Conservation (phyloP, 1,140 invertebrate genomes). For the Leptoteleia sp. region DNA sequence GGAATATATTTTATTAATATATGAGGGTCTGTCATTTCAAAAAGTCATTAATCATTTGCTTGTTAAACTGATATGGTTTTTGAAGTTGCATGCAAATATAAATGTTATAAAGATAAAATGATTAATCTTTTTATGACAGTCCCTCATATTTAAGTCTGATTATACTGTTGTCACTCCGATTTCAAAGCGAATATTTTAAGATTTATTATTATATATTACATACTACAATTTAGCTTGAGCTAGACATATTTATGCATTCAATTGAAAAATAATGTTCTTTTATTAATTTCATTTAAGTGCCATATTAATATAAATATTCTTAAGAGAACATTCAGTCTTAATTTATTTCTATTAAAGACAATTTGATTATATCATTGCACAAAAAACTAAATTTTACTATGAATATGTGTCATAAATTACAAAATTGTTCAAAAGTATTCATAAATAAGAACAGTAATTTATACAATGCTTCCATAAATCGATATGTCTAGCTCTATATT, state of each 20-base stretch:
- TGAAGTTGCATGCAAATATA: too few species aligned
- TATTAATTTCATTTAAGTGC: constrained; percentile 37
- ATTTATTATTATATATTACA: constrained; percentile 36
- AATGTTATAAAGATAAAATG: too few species aligned
- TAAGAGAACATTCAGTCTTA: constrained; percentile 21
- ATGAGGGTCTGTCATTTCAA: constrained; percentile 46
- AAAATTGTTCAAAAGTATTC: constrained; percentile 6
- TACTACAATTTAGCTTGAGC: constrained; percentile 39
- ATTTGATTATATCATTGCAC: constrained; percentile 2
- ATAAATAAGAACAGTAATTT: constrained; percentile 23
- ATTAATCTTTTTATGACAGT: constrained; percentile 42
- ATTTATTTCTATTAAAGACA: not conserved
- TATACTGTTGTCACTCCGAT: constrained; percentile 52
- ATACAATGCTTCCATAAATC: constrained; percentile 49
- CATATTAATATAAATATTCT: constrained; percentile 37
- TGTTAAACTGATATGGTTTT: too few species aligned
- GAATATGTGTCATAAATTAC: too few species aligned
- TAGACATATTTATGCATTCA: constrained; percentile 44
- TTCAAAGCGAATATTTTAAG: constrained; percentile 46
- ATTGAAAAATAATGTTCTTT: constrained; percentile 11
- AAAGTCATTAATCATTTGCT: constrained; percentile 27
- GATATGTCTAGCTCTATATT: constrained; percentile 62
- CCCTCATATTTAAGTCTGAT: constrained; percentile 58
- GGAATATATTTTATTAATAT: constrained; percentile 71
- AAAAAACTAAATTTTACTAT: not conserved